phyloP scores from a whole-genome alignment of 2,888 invertebrate species.

The Drosophila phalerata region DNA sequence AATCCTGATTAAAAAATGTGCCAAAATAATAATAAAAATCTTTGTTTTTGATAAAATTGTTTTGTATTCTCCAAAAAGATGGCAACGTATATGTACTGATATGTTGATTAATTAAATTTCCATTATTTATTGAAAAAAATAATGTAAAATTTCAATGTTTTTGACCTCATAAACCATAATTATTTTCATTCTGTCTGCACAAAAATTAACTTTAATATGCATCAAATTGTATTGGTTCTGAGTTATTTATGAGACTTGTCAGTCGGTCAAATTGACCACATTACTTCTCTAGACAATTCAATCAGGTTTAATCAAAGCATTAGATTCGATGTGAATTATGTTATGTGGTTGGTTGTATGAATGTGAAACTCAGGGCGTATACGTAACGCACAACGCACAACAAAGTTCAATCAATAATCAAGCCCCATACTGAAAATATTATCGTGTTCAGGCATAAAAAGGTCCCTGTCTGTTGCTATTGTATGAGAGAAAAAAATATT shows the following conservation, averaged over 20 bases:
- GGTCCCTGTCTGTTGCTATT: slow-evolving; percentile 46
- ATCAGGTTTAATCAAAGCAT: slow-evolving; percentile 79
- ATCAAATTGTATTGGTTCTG: slow-evolving; percentile 32
- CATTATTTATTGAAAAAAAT: neutral
- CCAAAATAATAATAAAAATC: too few species aligned
- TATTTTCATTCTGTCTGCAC: slow-evolving; percentile 1
- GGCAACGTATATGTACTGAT: too few species aligned
- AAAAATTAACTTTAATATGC: slow-evolving; percentile 28
- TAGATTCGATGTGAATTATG: slow-evolving; percentile 51
- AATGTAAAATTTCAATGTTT: neutral
- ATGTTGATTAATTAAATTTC: neutral
- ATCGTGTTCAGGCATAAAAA: slow-evolving; percentile 63
- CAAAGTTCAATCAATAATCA: slow-evolving; percentile 72
- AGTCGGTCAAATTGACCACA: slow-evolving; percentile 53
- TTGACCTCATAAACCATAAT: neutral
- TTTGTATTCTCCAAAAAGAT: too few species aligned
- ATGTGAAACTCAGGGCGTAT: slow-evolving; percentile 15
- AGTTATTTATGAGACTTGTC: slow-evolving; percentile 57
- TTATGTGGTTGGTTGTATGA: slow-evolving; percentile 7
- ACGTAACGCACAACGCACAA: slow-evolving; percentile 29
- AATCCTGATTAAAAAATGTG: too few species aligned
- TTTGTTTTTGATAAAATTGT: too few species aligned
- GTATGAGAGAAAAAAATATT: slow-evolving; percentile 40
- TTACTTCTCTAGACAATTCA: slow-evolving; percentile 68
- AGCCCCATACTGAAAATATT: slow-evolving; percentile 47